A percentile compares a stretch with the other conserved stretches of the same genome.
phyloP scores from a whole-genome alignment of 2,113 vertebrate genomes.

The Delphinus delphis region DNA sequence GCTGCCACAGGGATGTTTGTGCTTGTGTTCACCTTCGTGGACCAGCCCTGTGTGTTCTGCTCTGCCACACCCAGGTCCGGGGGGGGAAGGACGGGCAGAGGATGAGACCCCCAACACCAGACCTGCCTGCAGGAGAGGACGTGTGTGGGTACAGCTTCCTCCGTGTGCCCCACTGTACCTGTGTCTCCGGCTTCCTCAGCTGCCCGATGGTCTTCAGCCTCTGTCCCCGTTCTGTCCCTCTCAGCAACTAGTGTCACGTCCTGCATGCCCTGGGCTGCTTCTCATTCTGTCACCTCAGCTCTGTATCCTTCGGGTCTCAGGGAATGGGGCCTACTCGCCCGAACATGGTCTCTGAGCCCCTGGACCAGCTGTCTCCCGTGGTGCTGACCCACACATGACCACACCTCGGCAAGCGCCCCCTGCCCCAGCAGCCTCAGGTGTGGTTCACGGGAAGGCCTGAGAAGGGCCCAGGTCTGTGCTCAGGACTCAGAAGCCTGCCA shows the following conservation, averaged over 20 bases:
- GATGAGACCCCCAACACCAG: background rate
- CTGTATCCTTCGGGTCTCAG: background rate
- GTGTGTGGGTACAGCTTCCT: accelerated
- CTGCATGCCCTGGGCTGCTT: too few species aligned
- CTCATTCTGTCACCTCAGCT: background rate
- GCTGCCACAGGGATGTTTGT: background rate
- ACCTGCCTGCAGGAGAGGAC: background rate
- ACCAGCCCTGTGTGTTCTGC: background rate
- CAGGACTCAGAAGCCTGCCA: background rate
- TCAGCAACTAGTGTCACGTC: accelerated
- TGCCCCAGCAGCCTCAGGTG: accelerated
- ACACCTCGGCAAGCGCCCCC: background rate
- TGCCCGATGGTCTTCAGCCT: background rate
- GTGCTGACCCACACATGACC: accelerated
- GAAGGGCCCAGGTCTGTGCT: background rate
- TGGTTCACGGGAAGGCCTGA: background rate
- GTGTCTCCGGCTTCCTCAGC: background rate
- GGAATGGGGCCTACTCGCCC: accelerated
- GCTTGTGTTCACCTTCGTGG: background rate
- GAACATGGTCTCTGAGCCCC: background rate
- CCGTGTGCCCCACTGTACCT: background rate
- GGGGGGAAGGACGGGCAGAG: background rate
- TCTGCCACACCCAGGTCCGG: accelerated
- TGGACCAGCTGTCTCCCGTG: accelerated
- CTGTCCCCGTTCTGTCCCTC: background rate